Percentiles rank a stretch among this genome's conserved stretches.
Conservation (phyloP, 2,113 vertebrate species). For the Poecile atricapillus region DNA sequence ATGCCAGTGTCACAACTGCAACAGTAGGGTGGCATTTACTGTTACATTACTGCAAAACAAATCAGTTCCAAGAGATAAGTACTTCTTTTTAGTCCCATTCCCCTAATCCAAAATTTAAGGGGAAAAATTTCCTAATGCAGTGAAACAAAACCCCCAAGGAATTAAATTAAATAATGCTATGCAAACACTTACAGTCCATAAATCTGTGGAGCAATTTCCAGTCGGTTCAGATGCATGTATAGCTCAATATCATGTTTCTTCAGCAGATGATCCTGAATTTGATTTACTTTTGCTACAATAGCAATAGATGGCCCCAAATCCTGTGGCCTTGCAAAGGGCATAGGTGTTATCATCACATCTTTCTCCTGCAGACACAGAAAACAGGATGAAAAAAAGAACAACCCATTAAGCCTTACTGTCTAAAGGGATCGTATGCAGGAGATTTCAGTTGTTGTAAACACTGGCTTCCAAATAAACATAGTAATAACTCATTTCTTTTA, state of each 20-base stretch:
- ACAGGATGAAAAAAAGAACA: background rate
- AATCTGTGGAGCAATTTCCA: conserved; percentile 98
- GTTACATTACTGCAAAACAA: background rate
- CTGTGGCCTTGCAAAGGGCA: conserved; percentile 95
- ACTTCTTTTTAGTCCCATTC: background rate
- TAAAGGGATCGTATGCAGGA: background rate
- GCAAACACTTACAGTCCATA: conserved; percentile 93
- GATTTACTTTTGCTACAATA: conserved; percentile 97
- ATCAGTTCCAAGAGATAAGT: background rate
- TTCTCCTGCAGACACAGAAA: conserved; percentile 80
- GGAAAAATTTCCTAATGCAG: background rate
- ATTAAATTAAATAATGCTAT: background rate
- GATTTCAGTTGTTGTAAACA: background rate
- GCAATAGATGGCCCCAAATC: conserved; percentile 94
- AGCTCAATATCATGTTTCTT: conserved; percentile 96
- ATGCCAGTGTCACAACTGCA: background rate
- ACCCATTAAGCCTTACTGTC: background rate
- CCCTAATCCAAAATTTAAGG: background rate
- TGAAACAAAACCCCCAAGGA: background rate
- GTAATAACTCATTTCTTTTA: background rate
- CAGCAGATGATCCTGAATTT: conserved; percentile 95
- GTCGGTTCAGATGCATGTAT: conserved; percentile 95
- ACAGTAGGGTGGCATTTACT: background rate
- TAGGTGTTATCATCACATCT: conserved; percentile 89
- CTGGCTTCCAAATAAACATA: background rate